Conservation (phyloP, 2,888 invertebrate species). For the Drosophila differens region DNA sequence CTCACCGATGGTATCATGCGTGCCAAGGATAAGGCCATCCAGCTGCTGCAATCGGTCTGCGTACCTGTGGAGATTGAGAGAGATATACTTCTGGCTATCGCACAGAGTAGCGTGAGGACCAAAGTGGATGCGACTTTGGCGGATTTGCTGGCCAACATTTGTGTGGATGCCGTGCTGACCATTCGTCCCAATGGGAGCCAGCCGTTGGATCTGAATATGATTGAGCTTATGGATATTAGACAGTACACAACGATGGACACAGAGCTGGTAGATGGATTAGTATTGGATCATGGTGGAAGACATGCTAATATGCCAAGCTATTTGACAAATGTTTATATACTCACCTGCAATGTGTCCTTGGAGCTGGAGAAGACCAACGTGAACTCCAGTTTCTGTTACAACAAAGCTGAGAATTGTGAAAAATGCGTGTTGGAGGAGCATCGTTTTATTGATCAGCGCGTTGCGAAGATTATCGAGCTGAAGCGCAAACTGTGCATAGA, state of each 20-base stretch:
- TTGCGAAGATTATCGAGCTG: constrained; percentile 94
- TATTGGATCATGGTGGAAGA: constrained; percentile 97
- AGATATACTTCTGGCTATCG: constrained; percentile 91
- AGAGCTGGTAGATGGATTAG: constrained; percentile 92
- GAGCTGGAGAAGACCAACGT: constrained; percentile 99
- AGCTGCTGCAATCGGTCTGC: constrained; percentile 94
- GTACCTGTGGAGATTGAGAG: constrained; percentile 90
- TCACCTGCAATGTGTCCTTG: constrained; percentile 98
- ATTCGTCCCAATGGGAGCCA: constrained; percentile 87
- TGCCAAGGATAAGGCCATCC: constrained; percentile 93
- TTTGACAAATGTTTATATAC: constrained; percentile 95
- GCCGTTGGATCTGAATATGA: constrained; percentile 97
- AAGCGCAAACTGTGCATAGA: constrained; percentile 96
- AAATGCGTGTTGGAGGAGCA: constrained; percentile 96
- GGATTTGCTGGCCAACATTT: constrained; percentile 93
- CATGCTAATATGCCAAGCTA: constrained; percentile 99
- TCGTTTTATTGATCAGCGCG: constrained; percentile 97
- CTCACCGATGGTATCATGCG: constrained; percentile 97
- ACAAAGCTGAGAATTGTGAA: constrained; percentile 97
- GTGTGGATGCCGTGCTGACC: constrained; percentile 96
- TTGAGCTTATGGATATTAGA: constrained; percentile 99
- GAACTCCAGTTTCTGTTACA: constrained; percentile 99
- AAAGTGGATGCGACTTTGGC: constrained; percentile 94
- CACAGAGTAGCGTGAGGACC: constrained; percentile 95
- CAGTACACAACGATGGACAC: constrained; percentile 94